Base-by-base conservation (phyloP, 1,140 invertebrate genomes). In the Bradynema listronoti region DNA sequence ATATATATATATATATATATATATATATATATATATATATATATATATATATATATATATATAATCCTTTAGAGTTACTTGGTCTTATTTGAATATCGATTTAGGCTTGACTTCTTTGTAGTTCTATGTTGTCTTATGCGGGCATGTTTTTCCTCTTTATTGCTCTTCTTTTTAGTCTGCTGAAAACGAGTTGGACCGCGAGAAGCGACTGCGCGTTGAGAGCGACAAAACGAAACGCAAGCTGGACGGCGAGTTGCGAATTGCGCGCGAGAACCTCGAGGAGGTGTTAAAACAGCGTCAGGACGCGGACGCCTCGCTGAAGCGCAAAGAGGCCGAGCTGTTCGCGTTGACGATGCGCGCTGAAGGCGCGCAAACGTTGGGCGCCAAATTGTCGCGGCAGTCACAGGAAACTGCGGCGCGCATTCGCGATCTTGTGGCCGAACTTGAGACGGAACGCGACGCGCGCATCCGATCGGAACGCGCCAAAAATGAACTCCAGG, bases 141-240 rank as follows among this genome's bases (percentile, higher is more conserved):
- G 24, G 19, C 22, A 51, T 43, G 9, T 27, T 53, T 42, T 16
- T 45, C 7, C n/a, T 42, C 32, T 2, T 55, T 4, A 16, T 5
- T 19, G 2, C 36, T 42, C 9, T 7, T 27, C 11, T 64, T 32
- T 69, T 56, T 19, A 69, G 43, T 45, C 42, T 3, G 66, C 95
- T 65, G 92, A 97, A 82, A 93, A 95, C 80, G 91, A 90, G 41
- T 82, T 98, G 63, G 92, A 97, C 82, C 88, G 93, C 71, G 94
- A 99, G 82, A 97, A 97, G 88, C 96, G 97, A 85, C 84, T 90
- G 61, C 88, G 87, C 70, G 90, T 86, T 75, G 94, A 99, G 81
- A 87, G 96, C 79, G 94, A 99, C 81, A 98, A 98, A 83, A 85
- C 87, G 73, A 97, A 91, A 85, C 87, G 92, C 79, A 85, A 85